Percentiles rank a stretch among this genome's conserved stretches.
phyloP scores from a whole-genome alignment of 2,113 vertebrate genomes.

The Hippolais icterina region DNA sequence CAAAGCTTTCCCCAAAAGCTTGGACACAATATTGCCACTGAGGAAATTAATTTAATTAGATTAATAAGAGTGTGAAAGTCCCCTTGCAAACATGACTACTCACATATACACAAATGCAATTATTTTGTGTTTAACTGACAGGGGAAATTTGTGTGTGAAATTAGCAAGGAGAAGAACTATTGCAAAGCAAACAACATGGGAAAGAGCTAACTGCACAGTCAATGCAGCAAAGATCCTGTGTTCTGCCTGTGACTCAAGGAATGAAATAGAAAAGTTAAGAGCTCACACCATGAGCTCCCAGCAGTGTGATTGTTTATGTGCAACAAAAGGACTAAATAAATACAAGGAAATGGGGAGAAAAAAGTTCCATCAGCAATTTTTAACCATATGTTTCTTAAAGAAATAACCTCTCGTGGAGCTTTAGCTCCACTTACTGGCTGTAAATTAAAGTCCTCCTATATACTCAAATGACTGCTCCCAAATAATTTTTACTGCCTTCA shows the following conservation, averaged over 20 bases:
- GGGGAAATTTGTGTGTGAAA: not conserved
- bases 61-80: not conserved
- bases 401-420: conserved; percentile 41
- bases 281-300: conserved; percentile 36
- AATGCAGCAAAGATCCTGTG: conserved; percentile 13
- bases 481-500: not conserved
- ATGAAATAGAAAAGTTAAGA: conserved; percentile 60
- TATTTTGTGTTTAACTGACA: not conserved
- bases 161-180: not conserved
- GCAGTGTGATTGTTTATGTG: conserved; percentile 13
- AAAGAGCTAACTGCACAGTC: not conserved
- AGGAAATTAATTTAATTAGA: conserved; percentile 1
- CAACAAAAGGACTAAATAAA: conserved; percentile 48
- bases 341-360: conserved; percentile 7
- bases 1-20: not conserved
- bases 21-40: not conserved
- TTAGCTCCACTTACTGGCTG: conserved; percentile 79
- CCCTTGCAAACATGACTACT: not conserved
- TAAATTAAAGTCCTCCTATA: conserved; percentile 46
- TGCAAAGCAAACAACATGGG: not conserved
- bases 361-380: conserved; percentile 24
- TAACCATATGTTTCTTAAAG: not conserved
- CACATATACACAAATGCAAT: not conserved
- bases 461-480: not conserved
- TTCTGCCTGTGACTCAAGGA: conserved; percentile 13